Conservation (phyloP, 2,888 invertebrate genomes). For the Dimorphilus gyrociliatus region DNA sequence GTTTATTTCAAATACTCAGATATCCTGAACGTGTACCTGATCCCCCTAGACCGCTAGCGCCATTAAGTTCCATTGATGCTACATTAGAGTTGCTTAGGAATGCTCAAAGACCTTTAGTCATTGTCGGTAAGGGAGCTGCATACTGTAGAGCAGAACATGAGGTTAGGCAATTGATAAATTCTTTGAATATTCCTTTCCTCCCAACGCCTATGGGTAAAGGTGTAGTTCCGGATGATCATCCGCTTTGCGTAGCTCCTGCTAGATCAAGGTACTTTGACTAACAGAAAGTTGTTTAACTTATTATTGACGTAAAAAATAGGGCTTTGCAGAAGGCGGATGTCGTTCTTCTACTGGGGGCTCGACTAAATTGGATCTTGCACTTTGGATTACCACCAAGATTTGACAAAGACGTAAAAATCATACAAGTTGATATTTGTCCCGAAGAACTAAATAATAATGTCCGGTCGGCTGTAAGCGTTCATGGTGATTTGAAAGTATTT, state of each 20-base stretch:
- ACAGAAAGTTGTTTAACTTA: too few species aligned
- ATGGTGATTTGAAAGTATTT: slow-evolving; percentile 64
- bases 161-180: slow-evolving; percentile 51
- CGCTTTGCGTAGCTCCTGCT: slow-evolving; percentile 65
- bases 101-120: slow-evolving; percentile 64
- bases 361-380: slow-evolving; percentile 94
- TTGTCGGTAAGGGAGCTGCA: slow-evolving; percentile 77
- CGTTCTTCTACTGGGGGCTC: slow-evolving; percentile 67
- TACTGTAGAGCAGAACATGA: slow-evolving; percentile 59
- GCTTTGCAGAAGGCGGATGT: slow-evolving; percentile 77
- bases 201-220: slow-evolving; percentile 82
- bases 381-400: slow-evolving; percentile 79
- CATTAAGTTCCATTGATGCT: slow-evolving; percentile 49
- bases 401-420: slow-evolving; percentile 61
- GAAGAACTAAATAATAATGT: slow-evolving; percentile 87
- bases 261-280: too few species aligned
- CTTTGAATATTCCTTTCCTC: slow-evolving; percentile 65
- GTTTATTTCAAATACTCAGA: slow-evolving; percentile 6
- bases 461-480: slow-evolving; percentile 57
- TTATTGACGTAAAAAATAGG: slow-evolving; percentile 18
- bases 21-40: slow-evolving; percentile 29
- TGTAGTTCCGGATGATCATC: slow-evolving; percentile 41
- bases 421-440: slow-evolving; percentile 71
- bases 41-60: slow-evolving; percentile 53
- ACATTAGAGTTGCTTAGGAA: slow-evolving; percentile 52